A percentile compares a stretch with the other conserved stretches of the same genome.
These are phyloP conservation scores for Paraplagusia blochii DNA, from an alignment of 2,113 vertebrate genomes.

Conservation along the genomic window DNA sequence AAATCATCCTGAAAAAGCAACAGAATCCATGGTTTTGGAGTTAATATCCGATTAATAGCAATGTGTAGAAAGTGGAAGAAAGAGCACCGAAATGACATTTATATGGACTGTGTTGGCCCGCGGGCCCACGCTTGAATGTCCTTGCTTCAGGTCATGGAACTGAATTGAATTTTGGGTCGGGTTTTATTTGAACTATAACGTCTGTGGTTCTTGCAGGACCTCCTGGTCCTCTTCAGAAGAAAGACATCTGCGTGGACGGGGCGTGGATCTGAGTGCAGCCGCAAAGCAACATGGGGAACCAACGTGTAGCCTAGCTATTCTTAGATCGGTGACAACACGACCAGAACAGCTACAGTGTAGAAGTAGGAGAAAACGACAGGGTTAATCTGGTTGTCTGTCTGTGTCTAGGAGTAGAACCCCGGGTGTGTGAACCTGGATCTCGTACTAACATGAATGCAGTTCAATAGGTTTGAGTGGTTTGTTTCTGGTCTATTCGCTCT, in stretches of 20 bases:
- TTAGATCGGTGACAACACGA: conserved; percentile 59
- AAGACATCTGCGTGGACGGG: conserved; percentile 39
- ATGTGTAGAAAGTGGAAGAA: too few relatives aligned
- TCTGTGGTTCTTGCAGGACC: conserved; percentile 2
- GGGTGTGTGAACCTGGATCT: too few relatives aligned
- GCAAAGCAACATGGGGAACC: conserved; percentile 43
- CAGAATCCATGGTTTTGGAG: too few relatives aligned
- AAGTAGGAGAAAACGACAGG: conserved; percentile 6
- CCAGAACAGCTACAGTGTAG: conserved; percentile 27
- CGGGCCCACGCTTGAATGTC: too few relatives aligned
- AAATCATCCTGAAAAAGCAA: too few relatives aligned
- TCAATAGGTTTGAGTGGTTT: too few relatives aligned
- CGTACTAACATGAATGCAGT: neutral
- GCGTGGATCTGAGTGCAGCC: conserved; percentile 52
- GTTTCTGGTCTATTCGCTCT: neutral
- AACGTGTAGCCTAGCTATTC: conserved; percentile 62
- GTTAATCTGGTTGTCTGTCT: neutral
- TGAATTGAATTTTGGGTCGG: too few relatives aligned
- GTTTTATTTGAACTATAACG: conserved; percentile 3
- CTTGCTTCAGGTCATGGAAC: too few relatives aligned
- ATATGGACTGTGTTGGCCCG: too few relatives aligned
- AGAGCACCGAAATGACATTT: too few relatives aligned
- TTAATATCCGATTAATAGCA: too few relatives aligned
- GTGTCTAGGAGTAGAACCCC: neutral
- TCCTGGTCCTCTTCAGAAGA: neutral